These are phyloP conservation scores for Cyclargus thomasi DNA, from an alignment of 1,140 invertebrate species.

Conservation along the genomic window DNA sequence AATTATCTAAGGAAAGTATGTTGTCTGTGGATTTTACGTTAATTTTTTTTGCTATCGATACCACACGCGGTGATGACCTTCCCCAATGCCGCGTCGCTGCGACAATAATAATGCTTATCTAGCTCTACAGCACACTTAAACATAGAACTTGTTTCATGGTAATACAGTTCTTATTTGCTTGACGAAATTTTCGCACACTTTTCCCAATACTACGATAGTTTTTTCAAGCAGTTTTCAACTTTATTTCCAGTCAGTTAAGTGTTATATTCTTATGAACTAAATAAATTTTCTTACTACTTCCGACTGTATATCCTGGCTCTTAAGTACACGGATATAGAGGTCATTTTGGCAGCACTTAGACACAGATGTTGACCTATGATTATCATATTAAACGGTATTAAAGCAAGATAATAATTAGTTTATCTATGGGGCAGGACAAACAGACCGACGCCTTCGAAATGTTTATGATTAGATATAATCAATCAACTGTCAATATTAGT, in stretches of 20 bases:
- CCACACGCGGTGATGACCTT: slow-evolving; percentile 36
- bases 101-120: slow-evolving; percentile 34
- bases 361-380: slow-evolving; percentile 4
- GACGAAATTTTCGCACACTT: background rate
- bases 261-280: background rate
- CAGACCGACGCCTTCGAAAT: slow-evolving; percentile 21
- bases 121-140: background rate
- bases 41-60: slow-evolving; percentile 33
- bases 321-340: background rate
- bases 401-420: slow-evolving; percentile 4
- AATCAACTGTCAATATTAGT: slow-evolving; percentile 25
- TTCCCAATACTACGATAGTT: background rate
- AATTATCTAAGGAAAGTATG: too few relatives aligned
- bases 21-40: too few relatives aligned
- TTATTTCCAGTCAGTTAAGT: background rate
- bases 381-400: background rate
- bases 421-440: slow-evolving; percentile 2
- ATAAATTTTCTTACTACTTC: background rate
- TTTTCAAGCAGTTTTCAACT: background rate
- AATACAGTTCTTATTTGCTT: slow-evolving; percentile 20
- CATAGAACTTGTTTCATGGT: background rate
- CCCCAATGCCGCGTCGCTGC: slow-evolving; percentile 39
- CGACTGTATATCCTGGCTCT: background rate
- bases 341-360: background rate
- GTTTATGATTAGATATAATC: slow-evolving; percentile 31